Conservation (phyloP, 2,888 invertebrate species). For the Spodoptera exigua region DNA sequence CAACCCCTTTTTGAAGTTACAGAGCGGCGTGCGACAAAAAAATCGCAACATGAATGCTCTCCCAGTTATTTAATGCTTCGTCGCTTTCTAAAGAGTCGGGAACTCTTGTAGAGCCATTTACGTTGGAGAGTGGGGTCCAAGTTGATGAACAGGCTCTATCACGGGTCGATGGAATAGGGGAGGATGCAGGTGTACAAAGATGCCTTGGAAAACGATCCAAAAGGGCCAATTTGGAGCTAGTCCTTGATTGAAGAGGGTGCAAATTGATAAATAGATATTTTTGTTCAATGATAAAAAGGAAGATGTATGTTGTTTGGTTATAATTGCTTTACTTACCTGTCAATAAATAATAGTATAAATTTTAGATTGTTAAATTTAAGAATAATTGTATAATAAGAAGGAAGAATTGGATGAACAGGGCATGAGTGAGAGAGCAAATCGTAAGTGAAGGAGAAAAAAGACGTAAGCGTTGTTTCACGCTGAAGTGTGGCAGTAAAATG, state of each 20-base stretch:
- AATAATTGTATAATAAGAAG: background rate
- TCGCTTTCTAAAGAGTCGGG: constrained; percentile 75
- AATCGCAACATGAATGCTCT: constrained; percentile 71
- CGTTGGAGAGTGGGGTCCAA: constrained; percentile 72
- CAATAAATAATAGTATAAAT: too few species aligned
- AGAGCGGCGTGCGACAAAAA: constrained; percentile 31
- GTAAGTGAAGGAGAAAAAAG: too few species aligned
- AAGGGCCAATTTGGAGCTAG: constrained; percentile 24
- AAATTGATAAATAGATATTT: constrained; percentile 3
- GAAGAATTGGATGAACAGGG: constrained; percentile 10
- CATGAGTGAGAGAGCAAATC: too few species aligned
- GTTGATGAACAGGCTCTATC: constrained; percentile 72
- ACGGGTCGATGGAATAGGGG: constrained; percentile 46
- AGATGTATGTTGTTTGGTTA: too few species aligned
- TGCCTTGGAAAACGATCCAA: constrained; percentile 17
- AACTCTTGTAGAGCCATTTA: constrained; percentile 75
- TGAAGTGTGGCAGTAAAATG: too few species aligned
- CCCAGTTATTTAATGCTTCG: constrained; percentile 82
- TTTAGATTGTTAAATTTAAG: background rate
- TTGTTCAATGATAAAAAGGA: too few species aligned
- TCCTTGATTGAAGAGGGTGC: constrained; percentile 36
- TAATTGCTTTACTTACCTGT: too few species aligned
- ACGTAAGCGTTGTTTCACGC: too few species aligned
- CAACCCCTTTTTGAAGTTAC: constrained; percentile 7
- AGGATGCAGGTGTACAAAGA: constrained; percentile 52